These are phyloP conservation scores for Maccullochella peelii DNA, from an alignment of 2,113 vertebrate species.

Conservation along the genomic window DNA sequence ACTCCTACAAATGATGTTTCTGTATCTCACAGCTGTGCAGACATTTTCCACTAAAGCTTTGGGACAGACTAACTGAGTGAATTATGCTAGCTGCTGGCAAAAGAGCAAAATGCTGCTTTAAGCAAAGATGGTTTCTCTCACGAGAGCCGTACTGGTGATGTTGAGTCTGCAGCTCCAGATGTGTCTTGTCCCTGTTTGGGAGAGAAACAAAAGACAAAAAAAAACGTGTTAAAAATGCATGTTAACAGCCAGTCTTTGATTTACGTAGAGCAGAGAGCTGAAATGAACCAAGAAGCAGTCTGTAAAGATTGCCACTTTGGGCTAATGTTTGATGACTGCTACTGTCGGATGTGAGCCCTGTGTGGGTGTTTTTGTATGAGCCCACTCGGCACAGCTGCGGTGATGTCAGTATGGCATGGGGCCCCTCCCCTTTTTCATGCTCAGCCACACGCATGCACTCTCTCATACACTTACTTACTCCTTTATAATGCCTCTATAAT, in stretches of 20 bases:
- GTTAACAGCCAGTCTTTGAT: conserved; percentile 33
- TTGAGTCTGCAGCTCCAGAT: conserved; percentile 50
- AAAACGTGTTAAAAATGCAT: conserved; percentile 29
- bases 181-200: conserved; percentile 29
- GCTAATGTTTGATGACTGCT: conserved; percentile 68
- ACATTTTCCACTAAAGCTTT: background rate
- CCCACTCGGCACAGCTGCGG: conserved; percentile 72
- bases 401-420: conserved; percentile 67
- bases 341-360: conserved; percentile 69
- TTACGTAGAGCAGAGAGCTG: conserved; percentile 24
- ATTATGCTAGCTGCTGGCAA: conserved; percentile 14
- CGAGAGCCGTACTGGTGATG: conserved; percentile 26
- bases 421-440: conserved; percentile 31
- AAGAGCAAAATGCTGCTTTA: conserved; percentile 46
- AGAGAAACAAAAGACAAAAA: background rate
- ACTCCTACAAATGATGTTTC: background rate
- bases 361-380: conserved; percentile 71
- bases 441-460: background rate
- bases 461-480: background rate
- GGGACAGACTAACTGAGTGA: background rate
- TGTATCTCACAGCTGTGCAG: conserved; percentile 1
- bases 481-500: conserved; percentile 34
- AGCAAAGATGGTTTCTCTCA: conserved; percentile 51
- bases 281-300: conserved; percentile 46
- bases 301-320: conserved; percentile 64